Percentiles rank a stretch among this genome's conserved stretches.
phyloP scores from a whole-genome alignment of 2,113 vertebrate species.

The Hiodon alosoides region DNA sequence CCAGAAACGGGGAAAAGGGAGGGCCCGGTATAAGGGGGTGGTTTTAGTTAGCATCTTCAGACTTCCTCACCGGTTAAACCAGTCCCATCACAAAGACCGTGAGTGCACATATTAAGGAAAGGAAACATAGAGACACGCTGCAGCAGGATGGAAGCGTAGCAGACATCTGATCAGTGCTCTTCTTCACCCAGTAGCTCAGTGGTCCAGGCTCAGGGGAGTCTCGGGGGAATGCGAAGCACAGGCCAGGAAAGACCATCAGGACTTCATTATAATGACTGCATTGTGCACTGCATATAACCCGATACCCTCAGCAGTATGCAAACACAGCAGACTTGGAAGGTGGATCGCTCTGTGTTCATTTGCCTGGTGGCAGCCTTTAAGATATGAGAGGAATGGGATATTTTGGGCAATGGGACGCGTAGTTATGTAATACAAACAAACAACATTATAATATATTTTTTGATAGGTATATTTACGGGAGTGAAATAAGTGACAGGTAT shows the following conservation, averaged over 20 bases:
- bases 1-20: not conserved
- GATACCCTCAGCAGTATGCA: not conserved
- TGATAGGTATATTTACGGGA: too few species aligned
- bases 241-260: not conserved
- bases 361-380: too few species aligned
- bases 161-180: not conserved
- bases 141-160: not conserved
- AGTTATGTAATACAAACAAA: too few species aligned
- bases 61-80: not conserved
- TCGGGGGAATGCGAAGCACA: not conserved
- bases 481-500: too few species aligned
- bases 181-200: constrained; percentile 1
- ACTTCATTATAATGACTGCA: not conserved
- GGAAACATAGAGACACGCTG: not conserved
- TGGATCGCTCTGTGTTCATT: too few species aligned
- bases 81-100: constrained; percentile 7
- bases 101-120: not conserved
- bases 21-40: not conserved
- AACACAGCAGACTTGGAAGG: too few species aligned
- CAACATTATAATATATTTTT: too few species aligned
- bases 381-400: too few species aligned
- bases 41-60: not conserved
- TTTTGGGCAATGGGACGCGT: too few species aligned
- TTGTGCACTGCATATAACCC: not conserved
- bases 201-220: not conserved